These are phyloP conservation scores for Dioctria rufipes DNA, from an alignment of 2,888 invertebrate species.

Conservation along the genomic window DNA sequence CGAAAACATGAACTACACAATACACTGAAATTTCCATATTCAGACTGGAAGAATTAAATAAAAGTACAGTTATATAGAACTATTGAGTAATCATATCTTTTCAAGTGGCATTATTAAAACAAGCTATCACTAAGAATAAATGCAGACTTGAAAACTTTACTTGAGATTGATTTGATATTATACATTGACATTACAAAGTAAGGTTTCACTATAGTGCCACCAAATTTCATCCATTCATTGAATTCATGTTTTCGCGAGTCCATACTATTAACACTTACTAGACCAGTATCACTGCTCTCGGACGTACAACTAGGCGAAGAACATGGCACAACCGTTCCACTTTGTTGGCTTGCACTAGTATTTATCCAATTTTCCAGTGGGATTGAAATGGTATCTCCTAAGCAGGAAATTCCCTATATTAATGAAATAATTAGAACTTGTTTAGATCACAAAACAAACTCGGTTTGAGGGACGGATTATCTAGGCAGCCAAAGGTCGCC, in stretches of 20 bases:
- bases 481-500: neutral
- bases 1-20: neutral
- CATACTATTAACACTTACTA: neutral
- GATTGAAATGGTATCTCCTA: too few species aligned
- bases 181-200: too few species aligned
- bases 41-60: neutral
- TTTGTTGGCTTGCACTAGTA: too few species aligned
- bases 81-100: neutral
- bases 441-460: neutral
- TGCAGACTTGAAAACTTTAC: too few species aligned
- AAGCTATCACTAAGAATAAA: too few species aligned
- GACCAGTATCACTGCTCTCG: neutral
- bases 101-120: too few species aligned
- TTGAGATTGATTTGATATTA: too few species aligned
- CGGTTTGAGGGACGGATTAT: neutral
- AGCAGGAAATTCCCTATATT: conserved; percentile 16
- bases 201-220: too few species aligned
- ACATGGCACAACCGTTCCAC: too few species aligned
- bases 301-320: too few species aligned
- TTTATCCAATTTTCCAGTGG: too few species aligned
- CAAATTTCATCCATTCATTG: neutral
- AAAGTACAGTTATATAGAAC: too few species aligned
- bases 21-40: neutral
- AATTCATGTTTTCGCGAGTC: conserved; percentile 4
- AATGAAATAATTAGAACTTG: neutral